Base-by-base conservation (phyloP, 2,888 invertebrate genomes). In the Poecilobothrus nobilitatus region DNA sequence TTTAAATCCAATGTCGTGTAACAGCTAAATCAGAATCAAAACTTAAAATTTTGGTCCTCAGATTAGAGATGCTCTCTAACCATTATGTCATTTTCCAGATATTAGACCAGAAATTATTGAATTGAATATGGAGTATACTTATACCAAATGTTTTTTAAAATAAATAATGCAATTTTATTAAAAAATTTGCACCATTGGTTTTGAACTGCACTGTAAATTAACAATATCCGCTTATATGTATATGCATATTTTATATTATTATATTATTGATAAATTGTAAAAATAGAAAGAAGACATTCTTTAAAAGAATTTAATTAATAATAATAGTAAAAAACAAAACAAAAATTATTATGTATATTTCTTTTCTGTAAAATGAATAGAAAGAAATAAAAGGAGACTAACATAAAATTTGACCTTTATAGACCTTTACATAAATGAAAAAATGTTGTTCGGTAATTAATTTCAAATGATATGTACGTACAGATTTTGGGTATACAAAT, bases 241-340 rank as follows among this genome's bases (percentile, higher is more conserved):
- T 53, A 53, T 18, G 53, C n/a, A 53, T 18, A n/a, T 53, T 6
- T 53, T 12, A 12, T 44, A 15, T 44, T 44, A 44, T 53, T n/a
- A 53, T 53, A 18, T 53, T 27, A 27, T 27, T 53, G 53, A 53
- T 53, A 15, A 15, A 15, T 53, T 53, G n/a, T 53, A 53, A 53
- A 53, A 53, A 53, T n/a, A 53, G 15, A 53, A 53, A n/a, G 53
- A 15, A 18, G 27, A 27, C 27, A 4, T 53, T 53, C 53, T 27
- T 27, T 53, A 53, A 53, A 53, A 53, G 53, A 53, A 53, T 53
- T 53, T 53, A 53, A 53, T 53, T 53, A 53, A 53, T 53, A n/a
- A 53, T 53, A n/a, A n/a, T 12, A 53, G 15, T 12, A 53, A 18
- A 53, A 53, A 53, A 2, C 8, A 37, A 37, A 18, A 53, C 12